Conservation (phyloP, 2,797 vertebrate species). For the Hydrolagus colliei region DNA sequence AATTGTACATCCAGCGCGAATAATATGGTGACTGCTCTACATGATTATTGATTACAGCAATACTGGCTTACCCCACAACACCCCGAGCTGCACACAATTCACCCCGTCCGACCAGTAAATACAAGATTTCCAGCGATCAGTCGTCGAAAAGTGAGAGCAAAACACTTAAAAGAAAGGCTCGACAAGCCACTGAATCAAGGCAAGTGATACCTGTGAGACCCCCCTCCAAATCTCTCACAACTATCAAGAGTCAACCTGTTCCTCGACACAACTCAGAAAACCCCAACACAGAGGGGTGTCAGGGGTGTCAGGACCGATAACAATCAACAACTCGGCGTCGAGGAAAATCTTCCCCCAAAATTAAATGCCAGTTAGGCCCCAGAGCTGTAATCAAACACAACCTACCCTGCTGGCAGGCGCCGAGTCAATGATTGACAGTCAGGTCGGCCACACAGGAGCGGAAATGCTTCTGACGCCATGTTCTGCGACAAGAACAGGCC, state of each 20-base stretch:
- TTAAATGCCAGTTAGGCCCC: not conserved
- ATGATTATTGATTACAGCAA: not conserved
- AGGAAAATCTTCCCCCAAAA: not conserved
- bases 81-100: too few relatives aligned
- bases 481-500: conserved; percentile 16
- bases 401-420: conserved; percentile 7
- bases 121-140: not conserved
- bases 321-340: not conserved
- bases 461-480: conserved; percentile 16
- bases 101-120: not conserved
- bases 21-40: not conserved
- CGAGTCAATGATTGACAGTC: conserved; percentile 10
- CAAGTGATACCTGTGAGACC: not conserved
- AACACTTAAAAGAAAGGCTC: not conserved
- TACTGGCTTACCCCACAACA: not conserved
- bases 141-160: too few relatives aligned
- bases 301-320: not conserved
- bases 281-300: too few relatives aligned
- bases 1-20: not conserved
- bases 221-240: too few relatives aligned
- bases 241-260: not conserved
- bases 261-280: not conserved
- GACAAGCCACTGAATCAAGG: not conserved
- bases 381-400: not conserved
- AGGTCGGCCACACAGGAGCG: conserved; percentile 3